A percentile compares a stretch with the other conserved stretches of the same genome.
phyloP scores from a whole-genome alignment of 2,113 vertebrate genomes.

The Pardalotus punctatus region DNA sequence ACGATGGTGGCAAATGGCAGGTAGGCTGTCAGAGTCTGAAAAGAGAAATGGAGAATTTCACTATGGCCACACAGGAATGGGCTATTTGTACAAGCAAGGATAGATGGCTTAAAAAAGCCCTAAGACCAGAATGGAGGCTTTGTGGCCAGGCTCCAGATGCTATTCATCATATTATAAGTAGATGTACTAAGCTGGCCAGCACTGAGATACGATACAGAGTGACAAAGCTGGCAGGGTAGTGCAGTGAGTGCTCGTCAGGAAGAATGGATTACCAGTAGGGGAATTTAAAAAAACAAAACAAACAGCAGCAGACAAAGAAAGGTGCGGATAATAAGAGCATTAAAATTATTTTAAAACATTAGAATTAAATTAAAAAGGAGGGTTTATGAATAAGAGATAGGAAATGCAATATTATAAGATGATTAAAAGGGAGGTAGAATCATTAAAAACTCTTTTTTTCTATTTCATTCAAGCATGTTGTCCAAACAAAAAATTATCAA shows the following conservation, averaged over 20 bases:
- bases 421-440: background rate
- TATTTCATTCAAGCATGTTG: background rate
- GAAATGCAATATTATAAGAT: background rate
- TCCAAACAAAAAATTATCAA: background rate
- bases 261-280: background rate
- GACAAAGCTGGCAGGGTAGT: background rate
- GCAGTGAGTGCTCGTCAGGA: background rate
- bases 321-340: background rate
- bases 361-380: background rate
- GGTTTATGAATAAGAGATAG: background rate
- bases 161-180: slow-evolving; percentile 29
- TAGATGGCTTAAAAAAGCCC: background rate
- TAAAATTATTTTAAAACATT: background rate
- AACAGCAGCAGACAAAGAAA: background rate
- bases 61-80: background rate
- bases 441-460: background rate
- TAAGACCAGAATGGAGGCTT: background rate
- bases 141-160: background rate
- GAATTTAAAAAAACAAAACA: background rate
- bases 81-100: background rate
- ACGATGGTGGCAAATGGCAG: background rate
- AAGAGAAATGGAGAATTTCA: slow-evolving; percentile 2
- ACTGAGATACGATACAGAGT: background rate
- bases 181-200: background rate
- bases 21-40: background rate